Percentiles rank a stretch among this genome's conserved stretches.
Conservation (phyloP, 2,888 invertebrate species). For the Lithophane ornitopus region DNA sequence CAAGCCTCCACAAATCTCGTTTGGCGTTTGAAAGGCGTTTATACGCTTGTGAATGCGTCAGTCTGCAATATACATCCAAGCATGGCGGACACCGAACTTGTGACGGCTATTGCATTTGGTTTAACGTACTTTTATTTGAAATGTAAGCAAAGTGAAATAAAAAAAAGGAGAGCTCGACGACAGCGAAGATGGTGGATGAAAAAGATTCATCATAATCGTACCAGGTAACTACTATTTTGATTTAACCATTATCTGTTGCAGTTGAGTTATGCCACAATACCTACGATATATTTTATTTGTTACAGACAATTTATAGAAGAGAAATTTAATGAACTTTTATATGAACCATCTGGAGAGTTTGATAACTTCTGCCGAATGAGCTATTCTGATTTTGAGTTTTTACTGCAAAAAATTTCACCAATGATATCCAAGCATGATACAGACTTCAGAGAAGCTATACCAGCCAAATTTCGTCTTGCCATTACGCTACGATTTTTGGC, state of each 20-base stretch:
- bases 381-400: slow-evolving; percentile 1
- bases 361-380: slow-evolving; percentile 5
- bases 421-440: slow-evolving; percentile 7
- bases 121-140: slow-evolving; percentile 12
- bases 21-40: slow-evolving; percentile 52
- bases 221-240: too few relatives aligned
- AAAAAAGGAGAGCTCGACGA: not conserved
- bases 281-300: too few relatives aligned
- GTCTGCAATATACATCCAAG: slow-evolving; percentile 33
- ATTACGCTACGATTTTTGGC: slow-evolving; percentile 65
- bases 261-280: too few relatives aligned
- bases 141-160: slow-evolving; percentile 1
- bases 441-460: slow-evolving; percentile 54
- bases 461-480: not conserved
- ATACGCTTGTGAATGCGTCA: slow-evolving; percentile 55
- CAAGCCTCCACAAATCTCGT: slow-evolving; percentile 50
- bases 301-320: too few relatives aligned
- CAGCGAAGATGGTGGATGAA: too few relatives aligned
- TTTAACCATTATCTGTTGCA: too few relatives aligned
- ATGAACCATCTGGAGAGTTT: not conserved
- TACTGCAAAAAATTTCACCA: slow-evolving; percentile 5
- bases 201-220: too few relatives aligned
- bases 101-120: slow-evolving; percentile 16
- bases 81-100: slow-evolving; percentile 4
- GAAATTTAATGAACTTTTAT: not conserved